Percentiles rank a stretch among this genome's conserved stretches.
Evolutionary conservation across 2,888 invertebrate genomes (phyloP).

Genomic region (Agrilus cyanescens): DNA sequence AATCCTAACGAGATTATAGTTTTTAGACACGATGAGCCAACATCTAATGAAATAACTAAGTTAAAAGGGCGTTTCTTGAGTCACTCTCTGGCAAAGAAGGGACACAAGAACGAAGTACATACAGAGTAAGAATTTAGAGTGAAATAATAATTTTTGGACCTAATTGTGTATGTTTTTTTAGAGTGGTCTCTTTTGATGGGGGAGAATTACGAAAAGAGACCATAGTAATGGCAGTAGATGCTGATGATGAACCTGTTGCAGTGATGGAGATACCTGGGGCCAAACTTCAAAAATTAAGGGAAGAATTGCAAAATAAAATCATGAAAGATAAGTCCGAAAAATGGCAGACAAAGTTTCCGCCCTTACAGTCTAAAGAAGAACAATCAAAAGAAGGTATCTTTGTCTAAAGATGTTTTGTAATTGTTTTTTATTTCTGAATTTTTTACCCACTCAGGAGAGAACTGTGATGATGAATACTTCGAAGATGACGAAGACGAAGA

Average conservation of each 20-base stretch:
- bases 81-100: slow-evolving; percentile 45
- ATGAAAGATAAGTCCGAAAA: slow-evolving; percentile 56
- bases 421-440: neutral
- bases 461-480: slow-evolving; percentile 20
- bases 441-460: slow-evolving; percentile 9
- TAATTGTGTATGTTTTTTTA: slow-evolving; percentile 12
- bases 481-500: slow-evolving; percentile 33
- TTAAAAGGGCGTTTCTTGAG: slow-evolving; percentile 61
- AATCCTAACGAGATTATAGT: slow-evolving; percentile 47
- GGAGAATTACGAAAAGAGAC: slow-evolving; percentile 36
- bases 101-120: slow-evolving; percentile 44
- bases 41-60: slow-evolving; percentile 47
- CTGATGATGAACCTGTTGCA: slow-evolving; percentile 24
- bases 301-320: slow-evolving; percentile 59
- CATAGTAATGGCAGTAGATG: slow-evolving; percentile 27
- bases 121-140: slow-evolving; percentile 37
- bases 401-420: neutral
- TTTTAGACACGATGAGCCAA: slow-evolving; percentile 40
- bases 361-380: neutral
- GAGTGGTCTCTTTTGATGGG: slow-evolving; percentile 33
- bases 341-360: slow-evolving; percentile 46
- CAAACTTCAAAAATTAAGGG: slow-evolving; percentile 55
- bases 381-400: neutral
- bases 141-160: neutral
- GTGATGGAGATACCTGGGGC: slow-evolving; percentile 52